phyloP scores from a whole-genome alignment of 2,797 vertebrate species.

The Chaunax sp. region DNA sequence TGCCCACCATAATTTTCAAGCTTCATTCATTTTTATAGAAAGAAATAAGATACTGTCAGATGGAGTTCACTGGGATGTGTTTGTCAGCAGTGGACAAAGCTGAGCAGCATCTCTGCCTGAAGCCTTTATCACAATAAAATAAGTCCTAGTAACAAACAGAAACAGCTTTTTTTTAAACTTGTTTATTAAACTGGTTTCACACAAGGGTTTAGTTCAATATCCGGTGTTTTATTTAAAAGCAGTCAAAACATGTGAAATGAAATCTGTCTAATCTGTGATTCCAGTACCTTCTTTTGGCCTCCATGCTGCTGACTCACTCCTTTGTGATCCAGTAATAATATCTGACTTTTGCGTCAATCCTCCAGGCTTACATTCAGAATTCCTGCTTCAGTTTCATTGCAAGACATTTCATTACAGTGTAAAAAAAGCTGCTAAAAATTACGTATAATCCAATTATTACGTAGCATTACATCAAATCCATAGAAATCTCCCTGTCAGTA shows the following conservation, averaged over 20 bases:
- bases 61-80: conserved; percentile 8
- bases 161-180: background rate
- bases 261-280: conserved; percentile 11
- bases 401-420: background rate
- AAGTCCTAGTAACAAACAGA: background rate
- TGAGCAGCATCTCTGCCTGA: background rate
- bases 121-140: conserved; percentile 4
- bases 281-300: conserved; percentile 18
- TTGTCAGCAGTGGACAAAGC: conserved; percentile 1
- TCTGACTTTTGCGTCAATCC: conserved; percentile 2
- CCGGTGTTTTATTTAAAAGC: conserved; percentile 13
- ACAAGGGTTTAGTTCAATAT: background rate
- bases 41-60: conserved; percentile 14
- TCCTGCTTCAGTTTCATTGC: background rate
- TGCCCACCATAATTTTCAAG: background rate
- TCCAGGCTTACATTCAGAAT: conserved; percentile 8
- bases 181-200: background rate
- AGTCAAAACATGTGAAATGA: background rate
- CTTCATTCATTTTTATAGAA: conserved; percentile 15
- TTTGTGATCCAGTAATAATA: conserved; percentile 9
- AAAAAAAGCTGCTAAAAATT: conserved; percentile 13
- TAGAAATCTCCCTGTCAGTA: background rate
- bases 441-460: background rate
- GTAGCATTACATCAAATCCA: background rate
- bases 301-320: conserved; percentile 37